These are phyloP conservation scores for Vespertilio murinus DNA, from an alignment of 2,797 vertebrate species.

Conservation along the genomic window DNA sequence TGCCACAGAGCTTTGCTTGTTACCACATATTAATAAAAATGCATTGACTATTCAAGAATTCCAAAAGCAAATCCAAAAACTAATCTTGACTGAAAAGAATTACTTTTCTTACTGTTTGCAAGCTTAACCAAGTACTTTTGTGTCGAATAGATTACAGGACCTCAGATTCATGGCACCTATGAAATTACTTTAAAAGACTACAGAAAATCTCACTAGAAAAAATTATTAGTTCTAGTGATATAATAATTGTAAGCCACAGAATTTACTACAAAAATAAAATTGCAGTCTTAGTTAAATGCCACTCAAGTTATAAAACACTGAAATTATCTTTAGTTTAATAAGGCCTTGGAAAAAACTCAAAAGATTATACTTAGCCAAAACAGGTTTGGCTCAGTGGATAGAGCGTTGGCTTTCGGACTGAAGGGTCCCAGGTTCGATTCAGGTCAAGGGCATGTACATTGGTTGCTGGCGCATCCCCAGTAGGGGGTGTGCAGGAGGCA, in stretches of 20 bases:
- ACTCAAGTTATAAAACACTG: not conserved
- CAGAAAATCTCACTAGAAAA: slow-evolving; percentile 19
- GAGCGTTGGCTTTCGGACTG: no score
- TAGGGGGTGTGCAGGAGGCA: no score
- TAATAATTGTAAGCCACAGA: not conserved
- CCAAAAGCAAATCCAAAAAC: slow-evolving; percentile 65
- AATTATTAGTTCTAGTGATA: not conserved
- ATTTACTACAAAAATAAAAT: slow-evolving; percentile 27
- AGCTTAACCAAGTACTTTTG: slow-evolving; percentile 62
- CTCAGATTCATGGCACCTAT: slow-evolving; percentile 52
- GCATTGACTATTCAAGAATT: slow-evolving; percentile 60
- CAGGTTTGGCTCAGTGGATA: no score
- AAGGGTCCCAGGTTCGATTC: no score
- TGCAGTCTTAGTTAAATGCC: not conserved
- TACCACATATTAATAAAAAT: slow-evolving; percentile 69
- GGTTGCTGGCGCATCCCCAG: no score
- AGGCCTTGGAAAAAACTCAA: not conserved
- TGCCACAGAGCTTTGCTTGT: slow-evolving; percentile 62
- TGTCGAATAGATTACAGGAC: slow-evolving; percentile 27
- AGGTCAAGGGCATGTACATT: no score
- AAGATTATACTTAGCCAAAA: slow-evolving; percentile 31
- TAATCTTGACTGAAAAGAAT: slow-evolving; percentile 68
- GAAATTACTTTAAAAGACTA: slow-evolving; percentile 57
- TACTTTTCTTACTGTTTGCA: slow-evolving; percentile 45
- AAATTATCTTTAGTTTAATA: not conserved